Evolutionary conservation across 2,113 vertebrate species (phyloP), one percentile per base, ranked within the genome.

Genomic region (Buteo buteo): DNA sequence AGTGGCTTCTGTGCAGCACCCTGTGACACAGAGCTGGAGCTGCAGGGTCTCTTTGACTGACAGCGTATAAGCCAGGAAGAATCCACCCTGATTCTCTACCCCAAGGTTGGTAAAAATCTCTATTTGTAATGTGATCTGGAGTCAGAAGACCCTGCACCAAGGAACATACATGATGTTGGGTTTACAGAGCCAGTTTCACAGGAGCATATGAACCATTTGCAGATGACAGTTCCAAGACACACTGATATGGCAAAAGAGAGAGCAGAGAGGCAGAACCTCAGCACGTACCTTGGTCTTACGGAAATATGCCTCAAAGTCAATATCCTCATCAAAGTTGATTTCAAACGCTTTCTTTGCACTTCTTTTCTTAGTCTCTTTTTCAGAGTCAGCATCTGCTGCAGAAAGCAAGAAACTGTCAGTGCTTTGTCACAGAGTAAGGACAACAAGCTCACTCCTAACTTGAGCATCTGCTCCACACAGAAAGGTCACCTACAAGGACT

Each of bases 231-330:
- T n/a, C 45, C 11, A 28, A 62, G 52, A 18, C 28, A 22, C 16
- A 4, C 7, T 2, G 13, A 18, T 2, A 4, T 0, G 8, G 44
- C 21, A 38, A 36, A 31, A 58, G 28, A 20, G 49, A 34, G 22
- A 58, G 40, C 47, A 44, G 50, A 7, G 80, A 36, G 81, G 49
- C 11, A 57, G 45, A 29, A 79, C 67, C 66, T 31, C 47, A 28
- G 50, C 31, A 92, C 96, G 65, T 97, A 99, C 99, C 98, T 98
- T 98, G 52, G 98, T 98, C 92, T 98, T 98, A 65, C 90, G 94
- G 97, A 99, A 99, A 94, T 98, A 93, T 2, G 61, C 77, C 52
- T 98, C 94, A 76, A 99, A 99, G 95, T 99, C 98, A 67, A 99
- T 80, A 15, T 99, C 98, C 9, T 98, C 98, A 8, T 98, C 98